Evolutionary conservation across 2,113 vertebrate genomes (phyloP).

Genomic region (Microtus richardsoni): DNA sequence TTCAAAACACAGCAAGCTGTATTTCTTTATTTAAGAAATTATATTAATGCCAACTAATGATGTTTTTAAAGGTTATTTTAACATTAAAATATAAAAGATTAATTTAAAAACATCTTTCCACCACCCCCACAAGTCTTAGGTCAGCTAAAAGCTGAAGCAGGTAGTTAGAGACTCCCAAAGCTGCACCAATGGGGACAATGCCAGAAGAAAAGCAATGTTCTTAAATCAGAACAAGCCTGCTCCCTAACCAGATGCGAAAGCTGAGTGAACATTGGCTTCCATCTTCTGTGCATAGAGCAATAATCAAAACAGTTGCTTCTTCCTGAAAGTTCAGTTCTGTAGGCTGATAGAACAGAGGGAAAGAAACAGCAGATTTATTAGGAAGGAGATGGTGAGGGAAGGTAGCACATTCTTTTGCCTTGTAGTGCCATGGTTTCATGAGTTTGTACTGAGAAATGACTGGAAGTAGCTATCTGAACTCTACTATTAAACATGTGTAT

Average conservation of each 20-base stretch:
- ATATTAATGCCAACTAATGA: neutral
- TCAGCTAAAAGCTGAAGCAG: neutral
- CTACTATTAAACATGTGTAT: neutral
- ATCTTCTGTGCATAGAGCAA: neutral
- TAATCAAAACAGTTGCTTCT: neutral
- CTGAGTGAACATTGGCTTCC: neutral
- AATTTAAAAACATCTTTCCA: neutral
- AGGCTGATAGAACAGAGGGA: neutral
- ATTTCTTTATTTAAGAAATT: slow-evolving; percentile 4
- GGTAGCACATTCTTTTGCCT: neutral
- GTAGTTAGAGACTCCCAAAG: neutral
- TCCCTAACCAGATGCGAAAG: neutral
- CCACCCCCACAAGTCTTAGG: neutral
- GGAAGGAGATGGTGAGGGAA: neutral
- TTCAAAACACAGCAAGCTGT: slow-evolving; percentile 17
- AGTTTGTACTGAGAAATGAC: slow-evolving; percentile 39
- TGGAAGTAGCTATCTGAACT: slow-evolving; percentile 33
- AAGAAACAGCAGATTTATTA: neutral
- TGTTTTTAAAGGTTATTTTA: slow-evolving; percentile 35
- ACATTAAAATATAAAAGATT: neutral
- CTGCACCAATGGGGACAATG: neutral
- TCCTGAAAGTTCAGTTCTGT: neutral
- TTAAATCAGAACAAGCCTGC: neutral
- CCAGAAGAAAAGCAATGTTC: neutral
- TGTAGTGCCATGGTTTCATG: neutral